These are phyloP conservation scores for Drosophila aldrichi DNA, from an alignment of 2,888 invertebrate species.

Conservation along the genomic window DNA sequence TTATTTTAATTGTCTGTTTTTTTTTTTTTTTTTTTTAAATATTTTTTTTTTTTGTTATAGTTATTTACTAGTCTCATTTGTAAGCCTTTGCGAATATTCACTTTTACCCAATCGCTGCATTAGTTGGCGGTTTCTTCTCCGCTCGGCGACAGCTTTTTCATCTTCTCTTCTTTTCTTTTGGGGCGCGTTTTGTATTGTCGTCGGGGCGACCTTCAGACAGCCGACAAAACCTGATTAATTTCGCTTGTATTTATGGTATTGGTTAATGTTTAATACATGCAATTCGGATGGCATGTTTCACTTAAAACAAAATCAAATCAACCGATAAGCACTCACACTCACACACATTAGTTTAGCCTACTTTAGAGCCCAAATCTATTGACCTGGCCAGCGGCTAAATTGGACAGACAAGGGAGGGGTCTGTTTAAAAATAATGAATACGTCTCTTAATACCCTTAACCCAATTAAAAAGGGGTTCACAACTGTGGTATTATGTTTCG, in stretches of 20 bases:
- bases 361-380: conserved; percentile 43
- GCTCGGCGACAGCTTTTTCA: conserved; percentile 29
- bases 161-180: conserved; percentile 35
- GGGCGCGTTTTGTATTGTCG: conserved; percentile 31
- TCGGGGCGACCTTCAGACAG: conserved; percentile 44
- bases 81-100: conserved; percentile 22
- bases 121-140: conserved; percentile 47
- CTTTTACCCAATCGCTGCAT: conserved; percentile 59
- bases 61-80: conserved; percentile 31
- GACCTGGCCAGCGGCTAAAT: conserved; percentile 29
- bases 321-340: conserved; percentile 13
- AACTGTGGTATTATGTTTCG: not conserved
- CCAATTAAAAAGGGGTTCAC: conserved; percentile 4
- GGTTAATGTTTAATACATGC: conserved; percentile 67
- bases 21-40: not conserved
- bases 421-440: conserved; percentile 22
- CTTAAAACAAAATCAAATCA: conserved; percentile 61
- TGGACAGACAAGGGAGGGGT: conserved; percentile 36
- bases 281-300: conserved; percentile 63
- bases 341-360: conserved; percentile 69
- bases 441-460: conserved; percentile 24
- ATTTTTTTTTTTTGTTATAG: conserved; percentile 10
- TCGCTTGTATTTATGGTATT: conserved; percentile 60
- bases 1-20: conserved; percentile 23
- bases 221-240: conserved; percentile 63